Evolutionary conservation across 2,113 vertebrate species (phyloP).

Genomic region (Colistium nudipinnis): DNA sequence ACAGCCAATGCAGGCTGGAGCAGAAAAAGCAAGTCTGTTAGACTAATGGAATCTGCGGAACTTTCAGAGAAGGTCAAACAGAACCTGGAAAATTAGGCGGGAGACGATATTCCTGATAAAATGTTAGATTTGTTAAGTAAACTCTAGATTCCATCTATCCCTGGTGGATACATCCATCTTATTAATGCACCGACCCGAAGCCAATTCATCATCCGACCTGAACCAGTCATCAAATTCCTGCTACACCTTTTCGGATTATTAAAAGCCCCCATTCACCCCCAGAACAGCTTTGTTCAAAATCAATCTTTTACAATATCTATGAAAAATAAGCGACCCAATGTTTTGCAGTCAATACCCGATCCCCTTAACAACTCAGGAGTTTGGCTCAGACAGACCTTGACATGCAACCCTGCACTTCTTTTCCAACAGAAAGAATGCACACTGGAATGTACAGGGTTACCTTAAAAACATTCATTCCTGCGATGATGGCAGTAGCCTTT

Average conservation of each 20-base stretch:
- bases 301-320: conserved; percentile 5
- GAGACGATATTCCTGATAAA: conserved; percentile 73
- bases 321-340: conserved; percentile 19
- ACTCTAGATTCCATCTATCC: conserved; percentile 75
- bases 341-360: conserved; percentile 9
- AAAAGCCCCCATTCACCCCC: background rate
- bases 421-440: conserved; percentile 30
- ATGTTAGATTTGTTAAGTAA: conserved; percentile 80
- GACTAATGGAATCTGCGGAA: no score
- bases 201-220: conserved; percentile 42
- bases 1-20: background rate
- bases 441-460: conserved; percentile 58
- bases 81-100: conserved; percentile 33
- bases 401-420: conserved; percentile 23
- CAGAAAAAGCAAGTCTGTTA: background rate
- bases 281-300: conserved; percentile 13
- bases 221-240: conserved; percentile 17
- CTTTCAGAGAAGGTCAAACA: background rate
- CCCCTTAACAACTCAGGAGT: background rate
- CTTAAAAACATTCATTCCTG: conserved; percentile 32
- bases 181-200: conserved; percentile 30
- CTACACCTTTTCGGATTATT: background rate
- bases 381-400: conserved; percentile 16
- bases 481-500: conserved; percentile 37
- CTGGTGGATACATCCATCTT: conserved; percentile 47